Percentiles rank a stretch among this genome's conserved stretches.
These are phyloP conservation scores for Leptinotarsa haldemani DNA, from an alignment of 2,888 invertebrate genomes.

Conservation along the genomic window DNA sequence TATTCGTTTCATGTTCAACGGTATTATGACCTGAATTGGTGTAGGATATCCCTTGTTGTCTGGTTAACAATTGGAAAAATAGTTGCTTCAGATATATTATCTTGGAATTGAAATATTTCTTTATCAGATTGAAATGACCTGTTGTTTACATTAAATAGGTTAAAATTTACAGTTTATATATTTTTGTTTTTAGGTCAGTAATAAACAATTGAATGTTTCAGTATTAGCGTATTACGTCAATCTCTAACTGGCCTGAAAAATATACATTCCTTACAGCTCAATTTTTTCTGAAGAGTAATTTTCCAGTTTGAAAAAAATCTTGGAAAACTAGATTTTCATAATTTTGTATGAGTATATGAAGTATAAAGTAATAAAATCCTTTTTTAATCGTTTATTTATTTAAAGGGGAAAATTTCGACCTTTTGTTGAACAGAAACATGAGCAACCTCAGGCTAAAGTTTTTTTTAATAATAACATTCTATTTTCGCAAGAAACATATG, in stretches of 20 bases:
- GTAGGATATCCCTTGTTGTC: too few relatives aligned
- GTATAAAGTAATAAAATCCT: background rate
- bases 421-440: too few relatives aligned
- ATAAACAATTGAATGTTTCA: background rate
- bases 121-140: background rate
- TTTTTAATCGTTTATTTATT: background rate
- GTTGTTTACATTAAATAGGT: background rate
- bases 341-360: conserved; percentile 15
- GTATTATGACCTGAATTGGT: too few relatives aligned
- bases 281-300: background rate
- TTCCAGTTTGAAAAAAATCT: conserved; percentile 6
- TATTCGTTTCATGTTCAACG: too few relatives aligned
- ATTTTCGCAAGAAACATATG: too few relatives aligned
- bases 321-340: background rate
- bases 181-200: background rate
- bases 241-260: background rate
- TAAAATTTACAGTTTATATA: background rate
- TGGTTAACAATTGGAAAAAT: background rate
- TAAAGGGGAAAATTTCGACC: background rate
- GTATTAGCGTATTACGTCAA: background rate
- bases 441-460: too few relatives aligned
- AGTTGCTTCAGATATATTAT: background rate
- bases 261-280: background rate
- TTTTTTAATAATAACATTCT: too few relatives aligned
- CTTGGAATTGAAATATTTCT: background rate